Evolutionary conservation across 2,888 invertebrate genomes (phyloP), one percentile per base, ranked within the genome.

Genomic region (Notodonta ziczac): DNA sequence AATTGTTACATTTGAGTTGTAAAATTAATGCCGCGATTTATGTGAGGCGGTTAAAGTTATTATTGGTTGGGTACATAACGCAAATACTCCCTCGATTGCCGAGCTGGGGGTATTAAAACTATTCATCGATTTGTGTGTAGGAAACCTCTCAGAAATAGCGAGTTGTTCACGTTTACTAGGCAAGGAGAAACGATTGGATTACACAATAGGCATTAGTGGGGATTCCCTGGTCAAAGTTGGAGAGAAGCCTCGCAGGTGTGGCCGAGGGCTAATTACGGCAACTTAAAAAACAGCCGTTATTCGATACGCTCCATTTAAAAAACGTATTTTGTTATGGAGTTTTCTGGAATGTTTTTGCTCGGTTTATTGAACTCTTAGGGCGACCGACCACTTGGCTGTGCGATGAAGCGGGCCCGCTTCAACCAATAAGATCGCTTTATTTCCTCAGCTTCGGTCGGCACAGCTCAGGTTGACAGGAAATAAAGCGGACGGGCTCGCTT

Each of bases 1-100:
- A 90, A 91, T 90, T 91, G 91, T 90, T 89, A 88, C 89, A 89
- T 93, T 92, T 93, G 91, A 89, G 88, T 92, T 88, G 87, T 84
- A 86, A 89, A 90, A 91, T 91, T 92, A 92, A 92, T 90, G 87
- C 88, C 77, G 73, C 84, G 86, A 92, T 92, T 91, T 91, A 89
- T 90, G 87, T 82, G 76, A 77, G 80, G 81, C 79, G 77, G 80
- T 77, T 81, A 70, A 79, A 81, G 77, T 82, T 84, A 80, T 82
- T 81, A 75, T 75, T 76, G 75, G 77, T 63, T 70, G 51, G 67
- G 70, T 70, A 76, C 72, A 76, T 69, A 72, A 70, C 76, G 63
- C 70, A 76, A 75, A 64, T 67, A 63, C 55, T 62, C 64, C 72
- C 69, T 63, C 61, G 54, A 56, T 53, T 66, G 56, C 12, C 24